These are phyloP conservation scores for Diarsia rubi DNA, from an alignment of 2,888 invertebrate genomes.

Conservation along the genomic window DNA sequence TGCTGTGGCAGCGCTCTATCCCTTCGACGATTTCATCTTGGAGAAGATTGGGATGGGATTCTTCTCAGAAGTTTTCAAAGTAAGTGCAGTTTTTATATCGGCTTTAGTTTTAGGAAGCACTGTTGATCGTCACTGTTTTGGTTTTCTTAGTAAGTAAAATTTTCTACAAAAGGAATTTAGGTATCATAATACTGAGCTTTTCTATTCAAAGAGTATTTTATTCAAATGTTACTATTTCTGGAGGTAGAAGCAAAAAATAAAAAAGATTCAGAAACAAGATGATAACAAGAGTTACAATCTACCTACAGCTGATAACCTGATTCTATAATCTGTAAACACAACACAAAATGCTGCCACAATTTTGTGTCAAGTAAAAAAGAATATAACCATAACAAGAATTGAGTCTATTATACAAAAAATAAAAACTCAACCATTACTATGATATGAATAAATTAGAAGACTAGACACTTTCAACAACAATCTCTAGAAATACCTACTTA, in stretches of 20 bases:
- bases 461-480: conserved; percentile 49
- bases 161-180: neutral
- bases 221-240: conserved; percentile 1
- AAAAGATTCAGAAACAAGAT: conserved; percentile 5
- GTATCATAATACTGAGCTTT: neutral
- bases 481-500: conserved; percentile 34
- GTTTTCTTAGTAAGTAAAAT: neutral
- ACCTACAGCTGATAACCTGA: conserved; percentile 12
- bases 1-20: conserved; percentile 97
- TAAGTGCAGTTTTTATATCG: conserved; percentile 84
- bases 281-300: conserved; percentile 3
- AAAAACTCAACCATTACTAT: conserved; percentile 32
- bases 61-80: conserved; percentile 99
- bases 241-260: neutral
- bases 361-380: neutral
- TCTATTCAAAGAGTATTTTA: neutral
- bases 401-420: conserved; percentile 13
- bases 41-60: conserved; percentile 98
- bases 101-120: neutral
- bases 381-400: neutral
- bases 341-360: neutral
- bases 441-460: conserved; percentile 55
- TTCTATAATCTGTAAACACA: conserved; percentile 17
- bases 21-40: conserved; percentile 97
- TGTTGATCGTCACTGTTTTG: neutral